Conservation (phyloP, 2,888 invertebrate genomes). For the Acrobasis repandana region DNA sequence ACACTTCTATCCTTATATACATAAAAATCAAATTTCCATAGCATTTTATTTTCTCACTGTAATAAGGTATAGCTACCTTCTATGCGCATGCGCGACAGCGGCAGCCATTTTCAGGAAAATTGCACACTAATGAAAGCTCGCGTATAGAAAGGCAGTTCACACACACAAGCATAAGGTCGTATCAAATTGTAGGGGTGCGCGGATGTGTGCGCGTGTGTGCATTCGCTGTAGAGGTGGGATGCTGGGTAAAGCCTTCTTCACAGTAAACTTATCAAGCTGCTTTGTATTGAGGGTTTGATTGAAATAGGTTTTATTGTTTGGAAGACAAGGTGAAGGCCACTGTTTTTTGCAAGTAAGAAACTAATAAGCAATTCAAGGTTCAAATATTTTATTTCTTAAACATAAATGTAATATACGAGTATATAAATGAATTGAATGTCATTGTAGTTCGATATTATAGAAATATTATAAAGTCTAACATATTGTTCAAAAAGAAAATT, state of each 20-base stretch:
- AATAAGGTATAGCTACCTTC: neutral
- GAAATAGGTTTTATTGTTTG: slow-evolving; percentile 38
- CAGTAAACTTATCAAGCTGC: slow-evolving; percentile 31
- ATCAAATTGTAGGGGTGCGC: slow-evolving; percentile 54
- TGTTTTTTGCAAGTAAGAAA: neutral
- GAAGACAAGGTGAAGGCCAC: slow-evolving; percentile 24
- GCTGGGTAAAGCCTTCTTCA: slow-evolving; percentile 64
- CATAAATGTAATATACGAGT: no score
- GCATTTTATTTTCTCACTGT: neutral
- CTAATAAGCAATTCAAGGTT: neutral
- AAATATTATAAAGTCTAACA: no score
- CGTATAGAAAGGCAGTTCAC: slow-evolving; percentile 29
- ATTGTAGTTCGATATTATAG: no score
- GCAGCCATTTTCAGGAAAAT: slow-evolving; percentile 76
- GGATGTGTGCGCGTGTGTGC: slow-evolving; percentile 38
- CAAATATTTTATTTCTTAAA: no score
- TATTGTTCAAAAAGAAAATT: no score
- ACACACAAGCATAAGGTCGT: slow-evolving; percentile 43
- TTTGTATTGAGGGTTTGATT: slow-evolving; percentile 34
- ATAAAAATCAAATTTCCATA: slow-evolving; percentile 34
- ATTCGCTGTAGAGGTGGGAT: slow-evolving; percentile 59
- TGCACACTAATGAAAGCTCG: slow-evolving; percentile 45
- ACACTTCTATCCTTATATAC: slow-evolving; percentile 9
- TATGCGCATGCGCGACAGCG: slow-evolving; percentile 30
- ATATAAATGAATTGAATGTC: no score